A percentile compares a stretch with the other conserved stretches of the same genome.
Evolutionary conservation across 2,888 invertebrate species (phyloP).

Genomic region (Cryptocephalus primarius): DNA sequence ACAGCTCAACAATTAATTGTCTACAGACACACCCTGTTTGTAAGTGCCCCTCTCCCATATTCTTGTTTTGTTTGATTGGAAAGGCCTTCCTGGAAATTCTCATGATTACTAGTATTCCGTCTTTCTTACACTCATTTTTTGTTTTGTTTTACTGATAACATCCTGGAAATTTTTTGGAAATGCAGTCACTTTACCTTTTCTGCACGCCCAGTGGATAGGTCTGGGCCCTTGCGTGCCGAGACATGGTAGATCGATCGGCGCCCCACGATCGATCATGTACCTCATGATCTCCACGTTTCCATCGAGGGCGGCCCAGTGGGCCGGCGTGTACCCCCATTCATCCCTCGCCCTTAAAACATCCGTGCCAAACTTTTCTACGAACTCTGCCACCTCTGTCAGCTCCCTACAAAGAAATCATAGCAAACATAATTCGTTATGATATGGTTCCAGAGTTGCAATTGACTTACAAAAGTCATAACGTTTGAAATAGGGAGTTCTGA

Average conservation of each 20-base stretch:
- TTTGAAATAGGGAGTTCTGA: background rate
- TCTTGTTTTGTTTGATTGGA: no score
- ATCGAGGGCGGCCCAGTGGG: constrained; percentile 85
- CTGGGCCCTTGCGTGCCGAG: constrained; percentile 80
- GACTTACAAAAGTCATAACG: background rate
- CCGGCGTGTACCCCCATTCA: constrained; percentile 87
- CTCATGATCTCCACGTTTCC: constrained; percentile 85
- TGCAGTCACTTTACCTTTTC: constrained; percentile 49
- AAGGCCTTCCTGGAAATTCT: no score
- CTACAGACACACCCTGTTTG: no score
- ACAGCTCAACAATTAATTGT: no score
- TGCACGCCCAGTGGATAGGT: constrained; percentile 89
- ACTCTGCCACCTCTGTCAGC: constrained; percentile 69
- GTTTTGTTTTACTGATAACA: no score
- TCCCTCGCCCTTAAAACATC: constrained; percentile 71
- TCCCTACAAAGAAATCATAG: constrained; percentile 45
- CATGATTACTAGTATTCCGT: no score
- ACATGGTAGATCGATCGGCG: constrained; percentile 77
- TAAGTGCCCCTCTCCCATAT: no score
- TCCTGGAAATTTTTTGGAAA: no score
- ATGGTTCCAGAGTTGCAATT: no score
- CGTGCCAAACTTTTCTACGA: constrained; percentile 71
- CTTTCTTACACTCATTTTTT: no score
- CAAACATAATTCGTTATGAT: background rate
- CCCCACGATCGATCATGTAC: constrained; percentile 71